Evolutionary conservation across 2,888 invertebrate species (phyloP).

Genomic region (Amphipyra berbera): DNA sequence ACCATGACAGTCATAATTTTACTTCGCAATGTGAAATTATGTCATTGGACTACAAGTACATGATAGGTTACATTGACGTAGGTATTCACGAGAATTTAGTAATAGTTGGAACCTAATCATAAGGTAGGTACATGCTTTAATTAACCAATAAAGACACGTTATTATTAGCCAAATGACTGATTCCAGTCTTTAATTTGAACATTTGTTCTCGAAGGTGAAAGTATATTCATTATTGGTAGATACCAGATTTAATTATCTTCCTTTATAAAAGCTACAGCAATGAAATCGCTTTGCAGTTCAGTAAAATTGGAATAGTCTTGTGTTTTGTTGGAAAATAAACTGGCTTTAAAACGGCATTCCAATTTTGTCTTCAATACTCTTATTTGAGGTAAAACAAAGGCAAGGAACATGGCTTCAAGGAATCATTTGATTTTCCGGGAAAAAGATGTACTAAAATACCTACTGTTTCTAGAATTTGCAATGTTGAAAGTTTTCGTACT

Average conservation of each 20-base stretch:
- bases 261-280: too few relatives aligned
- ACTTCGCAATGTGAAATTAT: conserved; percentile 16
- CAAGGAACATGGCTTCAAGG: neutral
- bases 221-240: neutral
- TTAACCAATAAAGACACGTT: conserved; percentile 21
- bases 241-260: too few relatives aligned
- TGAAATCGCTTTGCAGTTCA: too few relatives aligned
- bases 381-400: neutral
- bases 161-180: neutral
- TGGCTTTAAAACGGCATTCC: neutral
- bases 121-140: conserved; percentile 2
- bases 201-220: neutral
- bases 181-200: conserved; percentile 4
- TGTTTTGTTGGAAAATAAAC: neutral
- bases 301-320: too few relatives aligned
- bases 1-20: conserved; percentile 7
- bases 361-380: neutral
- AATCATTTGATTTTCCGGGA: neutral
- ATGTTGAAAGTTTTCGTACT: conserved; percentile 14
- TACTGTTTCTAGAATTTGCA: conserved; percentile 4
- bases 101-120: conserved; percentile 13
- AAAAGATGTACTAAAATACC: too few relatives aligned
- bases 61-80: conserved; percentile 17
- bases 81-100: conserved; percentile 33
- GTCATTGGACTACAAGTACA: conserved; percentile 17